phyloP scores from a whole-genome alignment of 2,888 invertebrate genomes.

The Synergus laeviventris region DNA sequence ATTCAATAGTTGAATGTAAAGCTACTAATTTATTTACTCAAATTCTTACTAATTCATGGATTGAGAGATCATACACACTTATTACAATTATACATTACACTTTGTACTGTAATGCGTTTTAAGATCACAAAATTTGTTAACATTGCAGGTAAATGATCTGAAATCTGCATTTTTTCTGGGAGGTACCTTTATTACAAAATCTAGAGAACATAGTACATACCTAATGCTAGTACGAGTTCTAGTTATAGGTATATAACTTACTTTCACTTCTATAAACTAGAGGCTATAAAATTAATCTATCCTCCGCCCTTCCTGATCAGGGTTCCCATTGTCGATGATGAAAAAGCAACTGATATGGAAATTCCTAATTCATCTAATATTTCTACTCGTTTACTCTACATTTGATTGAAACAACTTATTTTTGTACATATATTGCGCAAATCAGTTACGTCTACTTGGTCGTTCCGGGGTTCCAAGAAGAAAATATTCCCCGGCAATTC shows the following conservation, averaged over 20 bases:
- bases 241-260: neutral
- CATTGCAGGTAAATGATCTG: constrained; percentile 22
- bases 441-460: constrained; percentile 11
- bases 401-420: constrained; percentile 35
- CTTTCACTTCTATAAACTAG: constrained; percentile 33
- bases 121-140: no score
- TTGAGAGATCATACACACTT: no score
- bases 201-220: neutral
- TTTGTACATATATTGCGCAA: constrained; percentile 36
- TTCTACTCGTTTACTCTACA: constrained; percentile 32
- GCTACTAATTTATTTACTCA: no score
- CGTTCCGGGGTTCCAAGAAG: constrained; percentile 5
- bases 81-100: no score
- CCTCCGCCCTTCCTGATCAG: constrained; percentile 7
- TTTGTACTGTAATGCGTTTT: no score
- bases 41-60: no score
- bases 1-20: no score
- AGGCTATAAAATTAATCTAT: constrained; percentile 29
- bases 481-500: constrained; percentile 16
- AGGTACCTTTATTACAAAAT: neutral
- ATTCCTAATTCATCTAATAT: constrained; percentile 6
- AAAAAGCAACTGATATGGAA: constrained; percentile 25
- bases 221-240: no score
- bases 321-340: constrained; percentile 6
- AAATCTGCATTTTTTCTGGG: constrained; percentile 30